Conservation (phyloP, 2,888 invertebrate species). For the Gortyna flavago region DNA sequence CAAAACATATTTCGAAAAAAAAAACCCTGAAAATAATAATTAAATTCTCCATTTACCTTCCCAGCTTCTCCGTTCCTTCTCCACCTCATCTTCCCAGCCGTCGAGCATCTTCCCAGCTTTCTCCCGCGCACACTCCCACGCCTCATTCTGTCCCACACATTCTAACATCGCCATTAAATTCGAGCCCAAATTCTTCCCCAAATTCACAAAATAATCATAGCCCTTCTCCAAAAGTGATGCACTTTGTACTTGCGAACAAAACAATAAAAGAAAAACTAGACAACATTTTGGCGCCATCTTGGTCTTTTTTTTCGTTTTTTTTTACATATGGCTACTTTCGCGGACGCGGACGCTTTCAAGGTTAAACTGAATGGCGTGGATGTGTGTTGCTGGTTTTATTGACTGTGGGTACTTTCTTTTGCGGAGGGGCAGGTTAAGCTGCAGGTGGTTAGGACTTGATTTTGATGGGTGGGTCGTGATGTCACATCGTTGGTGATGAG, state of each 20-base stretch:
- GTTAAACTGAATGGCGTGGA: conserved; percentile 76
- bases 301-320: conserved; percentile 65
- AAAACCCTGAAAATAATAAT: background rate
- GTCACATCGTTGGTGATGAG: background rate
- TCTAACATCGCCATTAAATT: conserved; percentile 89
- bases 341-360: conserved; percentile 61
- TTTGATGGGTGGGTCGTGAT: conserved; percentile 53
- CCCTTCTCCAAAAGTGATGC: conserved; percentile 81
- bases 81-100: conserved; percentile 80
- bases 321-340: conserved; percentile 57
- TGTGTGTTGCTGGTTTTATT: conserved; percentile 67
- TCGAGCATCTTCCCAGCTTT: conserved; percentile 89
- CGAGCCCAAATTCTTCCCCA: conserved; percentile 85
- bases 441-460: conserved; percentile 45
- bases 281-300: conserved; percentile 76
- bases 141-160: conserved; percentile 87
- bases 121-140: conserved; percentile 89
- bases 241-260: conserved; percentile 78
- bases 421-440: conserved; percentile 62
- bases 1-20: background rate
- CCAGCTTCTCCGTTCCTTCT: conserved; percentile 82
- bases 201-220: conserved; percentile 83
- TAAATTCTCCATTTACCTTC: conserved; percentile 74
- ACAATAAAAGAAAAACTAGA: conserved; percentile 71
- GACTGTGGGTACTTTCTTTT: conserved; percentile 80